Percentiles rank a stretch among this genome's conserved stretches.
Evolutionary conservation across 53 echinoderm and acorn worm species (phyloP).

Genomic region (Henricia sp.): DNA sequence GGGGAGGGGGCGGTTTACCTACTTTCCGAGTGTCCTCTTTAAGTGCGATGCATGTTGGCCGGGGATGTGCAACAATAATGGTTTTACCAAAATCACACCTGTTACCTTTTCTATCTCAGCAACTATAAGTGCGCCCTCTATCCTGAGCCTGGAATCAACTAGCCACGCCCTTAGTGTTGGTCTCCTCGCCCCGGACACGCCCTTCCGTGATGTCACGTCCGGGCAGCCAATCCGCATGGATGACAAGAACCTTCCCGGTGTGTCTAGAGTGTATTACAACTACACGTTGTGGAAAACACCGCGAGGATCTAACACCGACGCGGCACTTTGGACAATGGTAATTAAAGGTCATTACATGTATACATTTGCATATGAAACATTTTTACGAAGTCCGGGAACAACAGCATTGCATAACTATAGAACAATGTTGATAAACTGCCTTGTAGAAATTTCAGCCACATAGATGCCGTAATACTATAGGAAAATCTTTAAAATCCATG

Average conservation of each 20-base stretch:
- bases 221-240: slow-evolving; percentile 9
- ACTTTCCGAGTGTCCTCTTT: too few relatives aligned
- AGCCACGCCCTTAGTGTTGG: not conserved
- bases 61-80: too few relatives aligned
- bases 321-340: not conserved
- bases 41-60: too few relatives aligned
- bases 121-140: not conserved
- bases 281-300: slow-evolving; percentile 13
- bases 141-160: not conserved
- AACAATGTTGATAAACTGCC: too few relatives aligned
- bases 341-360: too few relatives aligned
- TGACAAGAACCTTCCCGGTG: not conserved
- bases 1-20: too few relatives aligned
- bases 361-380: too few relatives aligned
- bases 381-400: too few relatives aligned
- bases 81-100: not conserved
- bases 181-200: slow-evolving; percentile 6
- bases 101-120: not conserved
- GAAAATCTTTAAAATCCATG: too few relatives aligned
- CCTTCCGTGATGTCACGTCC: not conserved
- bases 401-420: too few relatives aligned
- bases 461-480: too few relatives aligned
- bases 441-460: too few relatives aligned
- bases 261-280: slow-evolving; percentile 34
- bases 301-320: not conserved